Evolutionary conservation across 2,113 vertebrate genomes (phyloP).

Genomic region (Cephalopterus ornatus): DNA sequence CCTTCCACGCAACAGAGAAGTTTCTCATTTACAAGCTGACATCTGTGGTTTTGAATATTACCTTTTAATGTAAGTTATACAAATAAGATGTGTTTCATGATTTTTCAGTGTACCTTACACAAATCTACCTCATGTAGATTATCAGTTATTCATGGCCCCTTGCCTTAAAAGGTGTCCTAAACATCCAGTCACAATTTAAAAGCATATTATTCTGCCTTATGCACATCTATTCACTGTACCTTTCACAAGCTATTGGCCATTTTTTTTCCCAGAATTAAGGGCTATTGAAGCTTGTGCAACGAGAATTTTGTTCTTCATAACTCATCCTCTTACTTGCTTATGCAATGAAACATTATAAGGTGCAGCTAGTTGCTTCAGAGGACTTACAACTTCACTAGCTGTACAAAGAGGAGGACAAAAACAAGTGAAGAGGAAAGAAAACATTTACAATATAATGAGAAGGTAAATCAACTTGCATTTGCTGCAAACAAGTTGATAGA

Average conservation of each 20-base stretch:
- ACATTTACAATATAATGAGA: constrained; percentile 55
- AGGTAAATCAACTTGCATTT: constrained; percentile 66
- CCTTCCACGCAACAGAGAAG: background rate
- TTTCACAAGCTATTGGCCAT: constrained; percentile 59
- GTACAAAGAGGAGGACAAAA: constrained; percentile 57
- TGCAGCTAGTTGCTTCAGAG: constrained; percentile 36
- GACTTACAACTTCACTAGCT: constrained; percentile 44
- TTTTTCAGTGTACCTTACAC: constrained; percentile 29
- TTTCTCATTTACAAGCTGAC: background rate
- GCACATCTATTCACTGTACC: constrained; percentile 26
- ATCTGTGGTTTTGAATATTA: constrained; percentile 2
- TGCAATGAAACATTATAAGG: constrained; percentile 55
- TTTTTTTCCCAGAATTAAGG: constrained; percentile 64
- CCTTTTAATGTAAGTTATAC: constrained; percentile 27
- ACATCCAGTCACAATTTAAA: constrained; percentile 47
- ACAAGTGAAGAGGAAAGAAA: constrained; percentile 51
- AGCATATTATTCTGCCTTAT: constrained; percentile 38
- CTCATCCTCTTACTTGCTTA: constrained; percentile 62
- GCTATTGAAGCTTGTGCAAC: constrained; percentile 45
- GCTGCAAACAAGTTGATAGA: constrained; percentile 43
- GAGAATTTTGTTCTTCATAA: constrained; percentile 64
- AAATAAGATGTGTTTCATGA: background rate
- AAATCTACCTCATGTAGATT: constrained; percentile 36
- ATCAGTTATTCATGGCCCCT: constrained; percentile 12
- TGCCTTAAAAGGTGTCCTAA: constrained; percentile 32